Percentiles rank a stretch among this genome's conserved stretches.
These are phyloP conservation scores for Ranitomeya imitator DNA, from an alignment of 2,113 vertebrate genomes.

Conservation along the genomic window DNA sequence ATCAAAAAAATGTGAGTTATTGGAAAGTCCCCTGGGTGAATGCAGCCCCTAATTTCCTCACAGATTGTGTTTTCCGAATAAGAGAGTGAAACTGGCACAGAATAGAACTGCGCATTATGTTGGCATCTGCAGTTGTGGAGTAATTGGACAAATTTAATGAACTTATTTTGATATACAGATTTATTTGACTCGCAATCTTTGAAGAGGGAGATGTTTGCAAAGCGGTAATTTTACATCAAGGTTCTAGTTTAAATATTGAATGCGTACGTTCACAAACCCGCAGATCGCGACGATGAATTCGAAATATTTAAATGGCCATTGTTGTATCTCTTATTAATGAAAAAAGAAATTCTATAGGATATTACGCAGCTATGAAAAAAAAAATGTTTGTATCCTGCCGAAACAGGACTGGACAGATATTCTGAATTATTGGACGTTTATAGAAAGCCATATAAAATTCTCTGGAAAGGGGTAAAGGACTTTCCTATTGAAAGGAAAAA, in stretches of 20 bases:
- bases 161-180: conserved; percentile 12
- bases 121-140: conserved; percentile 45
- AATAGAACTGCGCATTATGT: conserved; percentile 11
- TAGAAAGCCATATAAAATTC: no score
- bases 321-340: background rate
- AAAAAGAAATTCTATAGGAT: no score
- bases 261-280: background rate
- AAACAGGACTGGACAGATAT: no score
- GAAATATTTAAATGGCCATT: background rate
- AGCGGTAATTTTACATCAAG: background rate
- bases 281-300: background rate
- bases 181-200: background rate
- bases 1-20: background rate
- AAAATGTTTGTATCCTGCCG: no score
- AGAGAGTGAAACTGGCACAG: conserved; percentile 24
- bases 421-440: no score
- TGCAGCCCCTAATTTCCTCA: conserved; percentile 27
- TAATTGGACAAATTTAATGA: conserved; percentile 45
- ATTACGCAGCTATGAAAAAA: no score
- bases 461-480: no score
- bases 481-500: no score
- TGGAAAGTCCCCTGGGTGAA: conserved; percentile 20
- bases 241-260: background rate
- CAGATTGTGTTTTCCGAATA: conserved; percentile 53
- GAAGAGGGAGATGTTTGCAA: background rate